A percentile compares a stretch with the other conserved stretches of the same genome.
phyloP scores from a whole-genome alignment of 2,888 invertebrate species.

The Tinea semifulvella region DNA sequence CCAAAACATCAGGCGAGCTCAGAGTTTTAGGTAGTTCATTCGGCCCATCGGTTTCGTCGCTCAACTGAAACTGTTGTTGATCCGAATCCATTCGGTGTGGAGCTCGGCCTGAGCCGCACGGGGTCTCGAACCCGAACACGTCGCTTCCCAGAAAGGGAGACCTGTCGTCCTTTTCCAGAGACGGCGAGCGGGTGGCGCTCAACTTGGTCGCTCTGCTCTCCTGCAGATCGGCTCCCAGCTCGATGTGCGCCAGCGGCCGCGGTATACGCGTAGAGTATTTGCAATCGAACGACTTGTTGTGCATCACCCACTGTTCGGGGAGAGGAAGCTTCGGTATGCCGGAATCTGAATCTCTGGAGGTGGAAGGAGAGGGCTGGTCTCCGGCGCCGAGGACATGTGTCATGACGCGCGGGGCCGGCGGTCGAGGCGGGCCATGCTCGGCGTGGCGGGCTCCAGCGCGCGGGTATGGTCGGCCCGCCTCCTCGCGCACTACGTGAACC shows the following conservation, averaged over 20 bases:
- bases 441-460: slow-evolving; percentile 20
- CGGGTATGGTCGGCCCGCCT: slow-evolving; percentile 15
- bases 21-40: slow-evolving; percentile 30
- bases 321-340: slow-evolving; percentile 39
- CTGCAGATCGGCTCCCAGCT: slow-evolving; percentile 8
- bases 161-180: slow-evolving; percentile 61
- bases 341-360: slow-evolving; percentile 15
- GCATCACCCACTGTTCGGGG: slow-evolving; percentile 52
- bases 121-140: slow-evolving; percentile 49
- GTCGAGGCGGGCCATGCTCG: slow-evolving; percentile 16
- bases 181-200: slow-evolving; percentile 50
- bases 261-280: slow-evolving; percentile 48
- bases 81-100: background rate
- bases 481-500: slow-evolving; percentile 48
- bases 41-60: background rate
- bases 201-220: background rate
- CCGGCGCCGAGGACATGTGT: slow-evolving; percentile 23
- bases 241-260: slow-evolving; percentile 43
- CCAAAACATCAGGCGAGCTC: slow-evolving; percentile 46
- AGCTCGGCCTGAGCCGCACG: slow-evolving; percentile 26
- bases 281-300: slow-evolving; percentile 46
- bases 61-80: background rate
- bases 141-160: slow-evolving; percentile 43
- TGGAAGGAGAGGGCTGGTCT: slow-evolving; percentile 20
- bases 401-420: slow-evolving; percentile 19